Percentiles rank a stretch among this genome's conserved stretches.
phyloP scores from a whole-genome alignment of 2,113 vertebrate species.

The Condylura cristata region DNA sequence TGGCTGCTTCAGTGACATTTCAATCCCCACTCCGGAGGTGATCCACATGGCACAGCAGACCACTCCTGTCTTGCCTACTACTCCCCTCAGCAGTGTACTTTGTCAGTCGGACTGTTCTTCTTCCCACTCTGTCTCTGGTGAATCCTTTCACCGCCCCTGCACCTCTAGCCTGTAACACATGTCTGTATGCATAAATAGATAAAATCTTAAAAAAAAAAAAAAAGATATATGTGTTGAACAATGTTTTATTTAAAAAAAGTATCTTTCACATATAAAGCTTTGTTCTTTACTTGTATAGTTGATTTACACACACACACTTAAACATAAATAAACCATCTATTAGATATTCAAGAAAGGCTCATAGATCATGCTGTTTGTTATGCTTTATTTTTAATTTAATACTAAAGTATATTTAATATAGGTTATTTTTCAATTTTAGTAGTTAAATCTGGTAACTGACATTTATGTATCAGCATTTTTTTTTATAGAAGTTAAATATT shows the following conservation, averaged over 20 bases:
- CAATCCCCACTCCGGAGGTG: no score
- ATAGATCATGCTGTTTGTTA: background rate
- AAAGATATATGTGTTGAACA: background rate
- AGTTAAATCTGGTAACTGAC: background rate
- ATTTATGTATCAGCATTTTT: background rate
- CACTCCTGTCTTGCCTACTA: no score
- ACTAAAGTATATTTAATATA: background rate
- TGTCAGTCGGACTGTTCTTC: no score
- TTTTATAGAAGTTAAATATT: background rate
- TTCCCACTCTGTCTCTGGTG: no score
- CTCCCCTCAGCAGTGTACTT: no score
- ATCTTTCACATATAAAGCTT: background rate
- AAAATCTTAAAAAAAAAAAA: no score
- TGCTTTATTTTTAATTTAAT: no score
- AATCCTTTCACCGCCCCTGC: no score
- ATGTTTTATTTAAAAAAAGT: background rate
- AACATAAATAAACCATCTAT: background rate
- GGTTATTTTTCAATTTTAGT: background rate
- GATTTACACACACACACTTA: background rate
- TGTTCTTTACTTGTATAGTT: background rate
- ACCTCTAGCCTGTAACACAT: no score
- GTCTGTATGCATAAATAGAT: no score
- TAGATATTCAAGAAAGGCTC: background rate
- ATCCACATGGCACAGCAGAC: no score
- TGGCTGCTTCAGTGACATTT: no score